Evolutionary conservation across 2,113 vertebrate genomes (phyloP).

Genomic region (Mus pahari): DNA sequence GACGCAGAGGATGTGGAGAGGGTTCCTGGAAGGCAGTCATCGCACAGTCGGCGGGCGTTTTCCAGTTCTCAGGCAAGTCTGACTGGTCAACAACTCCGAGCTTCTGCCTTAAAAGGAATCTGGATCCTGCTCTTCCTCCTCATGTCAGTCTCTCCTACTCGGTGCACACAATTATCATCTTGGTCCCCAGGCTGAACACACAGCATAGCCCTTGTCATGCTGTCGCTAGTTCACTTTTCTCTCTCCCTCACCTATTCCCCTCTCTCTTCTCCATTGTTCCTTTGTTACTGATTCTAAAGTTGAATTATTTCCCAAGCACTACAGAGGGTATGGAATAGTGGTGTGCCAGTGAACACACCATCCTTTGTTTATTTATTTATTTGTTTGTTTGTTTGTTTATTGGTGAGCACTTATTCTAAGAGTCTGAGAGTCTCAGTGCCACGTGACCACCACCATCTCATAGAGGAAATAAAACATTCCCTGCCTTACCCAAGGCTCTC

Average conservation of each 20-base stretch:
- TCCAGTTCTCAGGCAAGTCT: conserved; percentile 5
- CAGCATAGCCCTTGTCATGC: background rate
- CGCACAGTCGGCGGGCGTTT: background rate
- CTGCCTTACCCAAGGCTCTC: background rate
- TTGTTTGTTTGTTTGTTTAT: too few species aligned
- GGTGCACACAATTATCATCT: background rate
- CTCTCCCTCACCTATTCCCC: background rate
- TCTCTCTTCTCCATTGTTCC: background rate
- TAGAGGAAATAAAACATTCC: background rate
- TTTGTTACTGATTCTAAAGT: conserved; percentile 42
- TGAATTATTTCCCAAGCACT: conserved; percentile 31
- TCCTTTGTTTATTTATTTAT: too few species aligned
- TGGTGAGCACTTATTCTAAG: conserved; percentile 14
- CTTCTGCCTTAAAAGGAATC: background rate
- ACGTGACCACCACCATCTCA: background rate
- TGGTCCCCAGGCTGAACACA: background rate
- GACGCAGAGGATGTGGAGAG: conserved; percentile 60
- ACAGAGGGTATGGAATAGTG: background rate
- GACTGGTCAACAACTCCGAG: conserved; percentile 10
- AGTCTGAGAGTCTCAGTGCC: background rate
- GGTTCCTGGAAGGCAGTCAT: conserved; percentile 62
- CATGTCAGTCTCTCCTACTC: background rate
- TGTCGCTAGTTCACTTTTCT: background rate
- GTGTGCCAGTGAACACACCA: background rate
- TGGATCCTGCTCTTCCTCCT: background rate